Percentiles rank a stretch among this genome's conserved stretches.
phyloP scores from a whole-genome alignment of 2,888 invertebrate species.

The Cephus spinipes region DNA sequence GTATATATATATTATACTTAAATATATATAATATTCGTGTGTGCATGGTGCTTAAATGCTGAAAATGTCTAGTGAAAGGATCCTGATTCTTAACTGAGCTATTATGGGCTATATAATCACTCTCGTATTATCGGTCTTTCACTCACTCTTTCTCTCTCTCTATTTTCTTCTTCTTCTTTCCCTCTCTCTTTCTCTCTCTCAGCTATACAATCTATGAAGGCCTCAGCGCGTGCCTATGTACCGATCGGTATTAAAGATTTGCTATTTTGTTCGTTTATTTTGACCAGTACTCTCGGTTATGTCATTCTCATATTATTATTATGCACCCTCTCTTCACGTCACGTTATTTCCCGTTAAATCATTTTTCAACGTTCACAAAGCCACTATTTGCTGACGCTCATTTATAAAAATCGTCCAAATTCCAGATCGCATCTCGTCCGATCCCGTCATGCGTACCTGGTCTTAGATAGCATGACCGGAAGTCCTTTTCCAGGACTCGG shows the following conservation, averaged over 20 bases:
- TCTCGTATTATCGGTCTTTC: conserved; percentile 19
- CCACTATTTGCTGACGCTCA: background rate
- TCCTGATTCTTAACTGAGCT: conserved; percentile 17
- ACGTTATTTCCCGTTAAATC: background rate
- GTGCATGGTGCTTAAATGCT: conserved; percentile 61
- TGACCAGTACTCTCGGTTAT: background rate
- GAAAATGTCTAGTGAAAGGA: conserved; percentile 51
- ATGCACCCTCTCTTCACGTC: background rate
- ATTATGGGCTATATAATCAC: conserved; percentile 42
- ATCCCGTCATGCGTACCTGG: background rate
- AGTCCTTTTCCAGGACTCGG: background rate
- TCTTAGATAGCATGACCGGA: background rate
- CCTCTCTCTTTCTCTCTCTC: conserved; percentile 30
- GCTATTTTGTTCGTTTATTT: background rate
- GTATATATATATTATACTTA: conserved; percentile 7
- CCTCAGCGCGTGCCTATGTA: conserved; percentile 19
- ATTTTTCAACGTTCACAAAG: background rate
- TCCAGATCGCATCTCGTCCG: background rate
- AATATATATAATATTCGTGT: conserved; percentile 41
- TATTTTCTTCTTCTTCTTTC: conserved; percentile 24
- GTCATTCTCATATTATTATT: background rate
- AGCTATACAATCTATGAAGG: conserved; percentile 16
- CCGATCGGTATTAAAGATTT: conserved; percentile 13
- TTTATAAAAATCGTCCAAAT: background rate
- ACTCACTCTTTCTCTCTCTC: conserved; percentile 25